phyloP scores from a whole-genome alignment of 2,888 invertebrate genomes.

The Uloborus plumipes region DNA sequence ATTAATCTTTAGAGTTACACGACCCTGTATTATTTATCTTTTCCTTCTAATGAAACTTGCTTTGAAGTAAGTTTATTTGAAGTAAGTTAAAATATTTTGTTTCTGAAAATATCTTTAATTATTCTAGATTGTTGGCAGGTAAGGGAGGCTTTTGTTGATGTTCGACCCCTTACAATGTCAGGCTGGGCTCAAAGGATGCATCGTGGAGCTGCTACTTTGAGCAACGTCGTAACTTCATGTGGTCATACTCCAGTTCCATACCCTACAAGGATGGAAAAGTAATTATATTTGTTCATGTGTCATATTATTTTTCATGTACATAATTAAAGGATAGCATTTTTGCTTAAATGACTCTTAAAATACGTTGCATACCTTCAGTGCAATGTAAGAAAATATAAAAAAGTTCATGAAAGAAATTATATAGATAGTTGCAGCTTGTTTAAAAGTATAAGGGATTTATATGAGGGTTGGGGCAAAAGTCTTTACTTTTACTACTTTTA shows the following conservation, averaged over 20 bases:
- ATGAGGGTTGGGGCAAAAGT: no score
- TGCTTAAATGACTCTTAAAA: background rate
- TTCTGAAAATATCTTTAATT: background rate
- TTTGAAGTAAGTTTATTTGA: background rate
- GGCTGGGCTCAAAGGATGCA: constrained; percentile 94
- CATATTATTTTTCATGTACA: background rate
- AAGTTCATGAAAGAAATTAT: background rate
- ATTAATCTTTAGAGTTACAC: background rate
- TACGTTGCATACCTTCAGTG: background rate
- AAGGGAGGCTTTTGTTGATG: constrained; percentile 24
- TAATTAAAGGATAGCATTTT: background rate
- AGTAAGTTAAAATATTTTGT: background rate
- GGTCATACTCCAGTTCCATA: constrained; percentile 79
- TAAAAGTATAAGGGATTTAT: no score
- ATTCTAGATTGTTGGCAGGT: constrained; percentile 10
- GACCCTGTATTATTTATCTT: background rate
- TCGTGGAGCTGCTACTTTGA: constrained; percentile 88
- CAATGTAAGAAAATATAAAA: background rate
- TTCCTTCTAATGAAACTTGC: background rate
- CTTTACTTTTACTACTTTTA: no score
- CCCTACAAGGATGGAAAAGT: constrained; percentile 67
- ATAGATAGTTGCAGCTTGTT: background rate
- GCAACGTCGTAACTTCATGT: constrained; percentile 91
- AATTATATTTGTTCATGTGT: constrained; percentile 28
- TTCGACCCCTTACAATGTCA: constrained; percentile 76